These are phyloP conservation scores for Agrochola circellaris DNA, from an alignment of 2,888 invertebrate genomes.

Conservation along the genomic window DNA sequence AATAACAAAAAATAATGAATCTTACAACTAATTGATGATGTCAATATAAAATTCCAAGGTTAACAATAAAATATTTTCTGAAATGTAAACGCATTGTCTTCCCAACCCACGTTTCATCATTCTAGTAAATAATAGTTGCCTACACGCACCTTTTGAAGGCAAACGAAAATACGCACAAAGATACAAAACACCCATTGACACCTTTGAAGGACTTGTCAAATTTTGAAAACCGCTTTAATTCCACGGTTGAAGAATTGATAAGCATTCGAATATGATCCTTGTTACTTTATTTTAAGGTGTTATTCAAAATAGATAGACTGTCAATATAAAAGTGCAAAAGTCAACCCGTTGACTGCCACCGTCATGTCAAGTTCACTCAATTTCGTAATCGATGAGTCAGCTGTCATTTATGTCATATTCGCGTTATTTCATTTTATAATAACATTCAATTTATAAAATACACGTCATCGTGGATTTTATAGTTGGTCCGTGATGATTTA, in stretches of 20 bases:
- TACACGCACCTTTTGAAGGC: conserved; percentile 33
- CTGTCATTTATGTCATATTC: conserved; percentile 57
- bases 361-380: conserved; percentile 65
- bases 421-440: conserved; percentile 61
- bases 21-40: conserved; percentile 55
- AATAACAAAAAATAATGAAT: conserved; percentile 37
- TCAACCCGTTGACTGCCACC: conserved; percentile 54
- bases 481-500: conserved; percentile 50
- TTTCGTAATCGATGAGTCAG: conserved; percentile 58
- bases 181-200: conserved; percentile 71
- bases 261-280: conserved; percentile 24
- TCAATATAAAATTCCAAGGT: conserved; percentile 61
- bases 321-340: conserved; percentile 35
- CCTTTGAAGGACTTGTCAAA: conserved; percentile 74
- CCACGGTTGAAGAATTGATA: conserved; percentile 3
- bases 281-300: background rate
- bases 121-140: conserved; percentile 38
- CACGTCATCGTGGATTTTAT: conserved; percentile 57
- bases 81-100: conserved; percentile 60
- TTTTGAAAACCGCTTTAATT: conserved; percentile 43
- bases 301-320: background rate
- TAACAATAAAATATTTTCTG: conserved; percentile 44
- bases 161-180: conserved; percentile 35
- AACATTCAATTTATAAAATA: conserved; percentile 50
- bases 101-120: conserved; percentile 56